Evolutionary conservation across 1,140 invertebrate genomes (phyloP).

Genomic region (Manduca sexta): DNA sequence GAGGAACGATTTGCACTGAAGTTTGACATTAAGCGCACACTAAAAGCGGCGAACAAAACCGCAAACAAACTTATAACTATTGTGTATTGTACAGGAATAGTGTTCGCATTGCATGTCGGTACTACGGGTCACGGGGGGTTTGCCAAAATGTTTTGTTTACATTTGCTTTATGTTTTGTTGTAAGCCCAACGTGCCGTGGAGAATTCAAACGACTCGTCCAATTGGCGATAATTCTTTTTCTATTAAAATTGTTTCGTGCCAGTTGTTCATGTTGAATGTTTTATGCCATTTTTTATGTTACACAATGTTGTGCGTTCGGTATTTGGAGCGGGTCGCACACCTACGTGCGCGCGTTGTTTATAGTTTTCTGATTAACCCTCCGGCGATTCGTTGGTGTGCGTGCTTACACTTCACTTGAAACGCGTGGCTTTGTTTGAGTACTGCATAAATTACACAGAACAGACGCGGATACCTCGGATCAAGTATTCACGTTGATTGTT

Average conservation of each 20-base stretch:
- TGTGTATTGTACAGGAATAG: too few species aligned
- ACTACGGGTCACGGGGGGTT: conserved; percentile 30
- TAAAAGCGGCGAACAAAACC: too few species aligned
- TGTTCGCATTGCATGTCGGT: conserved; percentile 19
- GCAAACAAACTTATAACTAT: too few species aligned
- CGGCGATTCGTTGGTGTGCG: too few species aligned
- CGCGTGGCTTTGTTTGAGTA: too few species aligned
- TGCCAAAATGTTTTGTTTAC: conserved; percentile 46
- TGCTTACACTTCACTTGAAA: too few species aligned
- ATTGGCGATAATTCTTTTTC: conserved; percentile 5
- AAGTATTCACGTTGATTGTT: too few species aligned
- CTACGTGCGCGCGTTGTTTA: conserved; percentile 40
- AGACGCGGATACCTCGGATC: too few species aligned
- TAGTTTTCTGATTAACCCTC: conserved; percentile 39
- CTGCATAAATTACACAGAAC: too few species aligned
- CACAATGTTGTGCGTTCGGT: conserved; percentile 10
- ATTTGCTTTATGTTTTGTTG: conserved; percentile 11
- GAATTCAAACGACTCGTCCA: not conserved
- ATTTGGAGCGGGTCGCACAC: conserved; percentile 31
- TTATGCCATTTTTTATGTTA: conserved; percentile 10
- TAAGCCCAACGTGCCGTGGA: not conserved
- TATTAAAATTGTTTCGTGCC: conserved; percentile 1
- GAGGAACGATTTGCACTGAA: too few species aligned
- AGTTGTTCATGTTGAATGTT: conserved; percentile 1
- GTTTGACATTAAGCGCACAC: too few species aligned